phyloP scores from a whole-genome alignment of 2,888 invertebrate genomes.

The Gibbula magus region DNA sequence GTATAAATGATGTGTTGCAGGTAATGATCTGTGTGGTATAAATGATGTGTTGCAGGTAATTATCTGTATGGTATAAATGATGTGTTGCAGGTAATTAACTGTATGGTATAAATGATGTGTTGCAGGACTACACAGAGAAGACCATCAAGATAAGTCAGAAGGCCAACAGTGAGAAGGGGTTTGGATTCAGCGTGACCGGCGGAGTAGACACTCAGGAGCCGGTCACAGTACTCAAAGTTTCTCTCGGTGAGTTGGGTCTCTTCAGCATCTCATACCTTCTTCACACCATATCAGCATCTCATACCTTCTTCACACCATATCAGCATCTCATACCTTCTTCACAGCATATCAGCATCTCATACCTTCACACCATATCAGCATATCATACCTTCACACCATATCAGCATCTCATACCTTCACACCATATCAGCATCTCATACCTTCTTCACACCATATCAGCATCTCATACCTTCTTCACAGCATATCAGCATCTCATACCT shows the following conservation, averaged over 20 bases:
- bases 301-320: too few relatives aligned
- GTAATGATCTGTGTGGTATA: not conserved
- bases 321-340: too few relatives aligned
- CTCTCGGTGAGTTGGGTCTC: constrained; percentile 59
- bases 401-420: too few relatives aligned
- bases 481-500: too few relatives aligned
- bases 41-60: not conserved
- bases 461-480: too few relatives aligned
- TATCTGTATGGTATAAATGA: not conserved
- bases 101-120: constrained; percentile 23
- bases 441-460: too few relatives aligned
- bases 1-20: too few relatives aligned
- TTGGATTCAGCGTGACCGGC: constrained; percentile 73
- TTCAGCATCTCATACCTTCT: not conserved
- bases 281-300: too few relatives aligned
- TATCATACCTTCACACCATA: too few relatives aligned
- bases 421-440: too few relatives aligned
- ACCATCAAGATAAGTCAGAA: constrained; percentile 69
- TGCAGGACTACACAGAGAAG: constrained; percentile 69
- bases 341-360: too few relatives aligned
- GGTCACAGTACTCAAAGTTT: constrained; percentile 71
- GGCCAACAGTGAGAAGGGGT: constrained; percentile 69
- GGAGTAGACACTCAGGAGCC: constrained; percentile 67
- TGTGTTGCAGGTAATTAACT: constrained; percentile 53
- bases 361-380: too few relatives aligned